phyloP scores from a whole-genome alignment of 2,797 vertebrate species.

The Apogon talboti region DNA sequence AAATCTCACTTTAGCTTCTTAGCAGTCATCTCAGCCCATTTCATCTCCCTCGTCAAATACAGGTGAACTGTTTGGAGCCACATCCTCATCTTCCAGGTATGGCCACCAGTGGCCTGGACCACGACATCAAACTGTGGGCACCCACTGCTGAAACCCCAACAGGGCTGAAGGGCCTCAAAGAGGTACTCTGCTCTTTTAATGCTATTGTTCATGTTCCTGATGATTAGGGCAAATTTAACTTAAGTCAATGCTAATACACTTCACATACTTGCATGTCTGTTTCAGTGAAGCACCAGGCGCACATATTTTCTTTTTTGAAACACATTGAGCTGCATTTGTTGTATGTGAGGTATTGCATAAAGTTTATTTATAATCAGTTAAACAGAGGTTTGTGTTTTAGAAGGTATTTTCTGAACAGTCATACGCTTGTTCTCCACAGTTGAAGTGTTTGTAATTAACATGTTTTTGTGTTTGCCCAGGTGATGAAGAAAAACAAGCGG shows the following conservation, averaged over 20 bases:
- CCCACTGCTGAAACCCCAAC: slow-evolving; percentile 92
- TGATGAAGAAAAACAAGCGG: slow-evolving; percentile 98
- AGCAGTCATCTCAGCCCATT: background rate
- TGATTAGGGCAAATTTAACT: background rate
- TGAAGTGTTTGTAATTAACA: background rate
- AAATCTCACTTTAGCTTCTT: background rate
- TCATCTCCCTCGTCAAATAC: background rate
- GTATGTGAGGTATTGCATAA: too few relatives aligned
- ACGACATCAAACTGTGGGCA: slow-evolving; percentile 96
- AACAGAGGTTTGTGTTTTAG: too few relatives aligned
- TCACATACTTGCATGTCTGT: too few relatives aligned
- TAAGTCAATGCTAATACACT: too few relatives aligned
- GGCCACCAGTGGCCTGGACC: slow-evolving; percentile 96
- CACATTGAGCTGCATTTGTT: too few relatives aligned
- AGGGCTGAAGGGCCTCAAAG: slow-evolving; percentile 90
- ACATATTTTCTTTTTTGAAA: too few relatives aligned
- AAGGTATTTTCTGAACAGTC: background rate
- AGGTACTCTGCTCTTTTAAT: slow-evolving; percentile 75
- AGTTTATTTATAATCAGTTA: too few relatives aligned
- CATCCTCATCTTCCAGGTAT: slow-evolving; percentile 93
- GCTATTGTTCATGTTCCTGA: background rate
- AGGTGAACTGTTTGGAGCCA: slow-evolving; percentile 97
- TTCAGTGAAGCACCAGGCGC: too few relatives aligned
- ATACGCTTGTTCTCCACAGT: background rate
- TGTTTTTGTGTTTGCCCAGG: slow-evolving; percentile 73